These are phyloP conservation scores for Nerophis ophidion DNA, from an alignment of 2,113 vertebrate genomes.

Conservation along the genomic window DNA sequence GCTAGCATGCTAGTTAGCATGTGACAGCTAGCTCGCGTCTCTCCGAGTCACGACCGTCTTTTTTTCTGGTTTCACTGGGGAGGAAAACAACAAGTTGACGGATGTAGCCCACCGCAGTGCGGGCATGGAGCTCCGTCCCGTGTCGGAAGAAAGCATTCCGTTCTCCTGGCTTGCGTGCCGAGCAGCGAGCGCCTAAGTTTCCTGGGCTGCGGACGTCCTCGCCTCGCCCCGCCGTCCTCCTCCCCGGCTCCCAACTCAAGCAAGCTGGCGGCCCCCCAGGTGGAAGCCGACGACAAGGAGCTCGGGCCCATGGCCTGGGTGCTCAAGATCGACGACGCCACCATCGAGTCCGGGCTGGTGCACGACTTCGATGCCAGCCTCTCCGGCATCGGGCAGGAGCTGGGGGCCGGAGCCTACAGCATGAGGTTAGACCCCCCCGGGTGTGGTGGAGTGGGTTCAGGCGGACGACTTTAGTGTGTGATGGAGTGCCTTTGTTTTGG, in stretches of 20 bases:
- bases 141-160: slow-evolving; percentile 38
- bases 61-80: slow-evolving; percentile 21
- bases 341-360: slow-evolving; percentile 88
- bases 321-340: slow-evolving; percentile 91
- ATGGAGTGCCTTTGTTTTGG: slow-evolving; percentile 56
- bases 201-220: slow-evolving; percentile 39
- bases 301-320: slow-evolving; percentile 87
- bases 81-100: not conserved
- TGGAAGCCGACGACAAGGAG: slow-evolving; percentile 73
- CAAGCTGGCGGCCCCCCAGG: slow-evolving; percentile 71
- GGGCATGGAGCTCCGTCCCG: slow-evolving; percentile 50
- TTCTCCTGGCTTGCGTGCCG: slow-evolving; percentile 47
- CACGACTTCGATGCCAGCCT: slow-evolving; percentile 93
- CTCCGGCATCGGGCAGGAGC: slow-evolving; percentile 89
- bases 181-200: slow-evolving; percentile 61
- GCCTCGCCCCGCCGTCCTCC: not conserved
- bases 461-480: not conserved
- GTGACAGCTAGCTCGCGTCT: slow-evolving; percentile 39
- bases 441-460: no score
- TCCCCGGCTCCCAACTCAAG: slow-evolving; percentile 22
- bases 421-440: slow-evolving; percentile 79
- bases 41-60: slow-evolving; percentile 47
- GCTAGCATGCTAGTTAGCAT: slow-evolving; percentile 57
- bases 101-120: slow-evolving; percentile 3
- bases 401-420: slow-evolving; percentile 90